These are phyloP conservation scores for Ganaspis sp. DNA, from an alignment of 1,140 invertebrate genomes.

Conservation along the genomic window DNA sequence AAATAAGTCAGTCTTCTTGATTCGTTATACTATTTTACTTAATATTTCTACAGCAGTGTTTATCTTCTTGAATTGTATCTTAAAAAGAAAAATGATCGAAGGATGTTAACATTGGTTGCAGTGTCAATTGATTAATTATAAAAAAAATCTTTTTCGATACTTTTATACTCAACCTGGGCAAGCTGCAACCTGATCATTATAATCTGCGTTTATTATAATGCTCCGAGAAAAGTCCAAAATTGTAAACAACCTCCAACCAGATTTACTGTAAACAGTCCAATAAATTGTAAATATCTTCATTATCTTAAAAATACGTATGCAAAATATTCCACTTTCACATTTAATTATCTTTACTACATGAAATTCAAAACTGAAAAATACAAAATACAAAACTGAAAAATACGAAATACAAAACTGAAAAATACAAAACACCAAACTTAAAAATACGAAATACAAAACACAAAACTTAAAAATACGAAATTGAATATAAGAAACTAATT, in stretches of 20 bases:
- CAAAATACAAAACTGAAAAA: too few species aligned
- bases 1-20: not conserved
- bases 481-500: too few species aligned
- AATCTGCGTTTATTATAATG: not conserved
- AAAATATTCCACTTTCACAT: not conserved
- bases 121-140: constrained; percentile 30
- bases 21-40: constrained; percentile 8
- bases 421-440: too few species aligned
- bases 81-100: constrained; percentile 14
- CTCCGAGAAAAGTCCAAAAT: constrained; percentile 44
- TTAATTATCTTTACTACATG: not conserved
- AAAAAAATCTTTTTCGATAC: constrained; percentile 13
- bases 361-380: too few species aligned
- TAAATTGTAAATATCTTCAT: constrained; percentile 42
- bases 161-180: constrained; percentile 57
- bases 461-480: too few species aligned
- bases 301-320: not conserved
- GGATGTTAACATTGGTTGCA: not conserved
- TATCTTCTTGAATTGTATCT: constrained; percentile 16
- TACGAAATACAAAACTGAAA: too few species aligned
- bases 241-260: not conserved
- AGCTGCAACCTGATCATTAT: constrained; percentile 39
- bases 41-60: not conserved
- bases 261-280: constrained; percentile 56
- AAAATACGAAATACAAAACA: too few species aligned